Conservation (phyloP, 2,888 invertebrate genomes). For the Philaethria dido region DNA sequence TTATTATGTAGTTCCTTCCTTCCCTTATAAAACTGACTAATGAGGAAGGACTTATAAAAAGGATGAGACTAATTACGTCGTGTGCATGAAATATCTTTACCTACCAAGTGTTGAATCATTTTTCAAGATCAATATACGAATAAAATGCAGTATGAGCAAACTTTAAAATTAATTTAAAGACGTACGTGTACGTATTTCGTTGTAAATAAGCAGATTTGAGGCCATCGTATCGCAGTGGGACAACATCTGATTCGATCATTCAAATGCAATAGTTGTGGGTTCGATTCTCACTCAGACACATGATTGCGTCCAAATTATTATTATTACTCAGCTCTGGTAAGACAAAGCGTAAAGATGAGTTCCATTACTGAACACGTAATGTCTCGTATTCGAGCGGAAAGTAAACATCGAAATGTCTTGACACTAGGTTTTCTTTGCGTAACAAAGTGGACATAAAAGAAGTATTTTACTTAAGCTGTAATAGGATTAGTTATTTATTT, state of each 20-base stretch:
- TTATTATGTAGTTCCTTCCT: conserved; percentile 57
- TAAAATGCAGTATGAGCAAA: not conserved
- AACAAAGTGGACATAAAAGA: conserved; percentile 41
- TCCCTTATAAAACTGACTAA: conserved; percentile 48
- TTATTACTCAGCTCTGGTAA: not conserved
- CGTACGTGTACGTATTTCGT: too few species aligned
- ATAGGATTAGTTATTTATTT: conserved; percentile 73
- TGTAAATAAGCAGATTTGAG: not conserved
- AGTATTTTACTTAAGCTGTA: conserved; percentile 52
- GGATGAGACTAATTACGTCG: conserved; percentile 40
- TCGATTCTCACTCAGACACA: too few species aligned
- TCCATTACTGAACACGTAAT: not conserved
- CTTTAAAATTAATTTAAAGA: not conserved
- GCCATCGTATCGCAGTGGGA: not conserved
- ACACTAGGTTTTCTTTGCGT: too few species aligned
- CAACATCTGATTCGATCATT: too few species aligned
- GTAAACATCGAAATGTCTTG: too few species aligned
- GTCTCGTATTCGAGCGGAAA: too few species aligned
- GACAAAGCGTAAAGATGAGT: not conserved
- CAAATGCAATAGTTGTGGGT: too few species aligned
- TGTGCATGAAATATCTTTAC: conserved; percentile 30
- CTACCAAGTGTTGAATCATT: conserved; percentile 23
- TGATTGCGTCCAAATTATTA: not conserved
- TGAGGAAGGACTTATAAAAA: conserved; percentile 42
- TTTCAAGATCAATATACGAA: conserved; percentile 41